Conservation (phyloP, 2,113 vertebrate species). For the Hipposideros armiger region DNA sequence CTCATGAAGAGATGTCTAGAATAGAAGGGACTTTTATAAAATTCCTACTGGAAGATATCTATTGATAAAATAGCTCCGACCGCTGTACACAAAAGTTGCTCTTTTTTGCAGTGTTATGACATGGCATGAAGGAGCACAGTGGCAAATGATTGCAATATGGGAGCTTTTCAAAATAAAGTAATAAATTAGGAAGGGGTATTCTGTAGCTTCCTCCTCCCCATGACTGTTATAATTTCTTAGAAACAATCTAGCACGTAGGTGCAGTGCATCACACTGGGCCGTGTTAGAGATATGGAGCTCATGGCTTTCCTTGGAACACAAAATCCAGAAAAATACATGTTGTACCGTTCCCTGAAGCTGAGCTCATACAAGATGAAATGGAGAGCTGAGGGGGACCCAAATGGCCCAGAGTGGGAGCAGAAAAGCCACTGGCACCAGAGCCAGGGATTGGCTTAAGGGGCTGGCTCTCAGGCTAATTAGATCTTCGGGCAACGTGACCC, state of each 20-base stretch:
- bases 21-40: slow-evolving; percentile 59
- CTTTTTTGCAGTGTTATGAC: not conserved
- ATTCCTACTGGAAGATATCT: slow-evolving; percentile 46
- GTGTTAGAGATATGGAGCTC: not conserved
- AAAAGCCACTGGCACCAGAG: slow-evolving; percentile 61
- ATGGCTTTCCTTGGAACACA: slow-evolving; percentile 11
- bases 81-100: slow-evolving; percentile 24
- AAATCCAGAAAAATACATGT: slow-evolving; percentile 66
- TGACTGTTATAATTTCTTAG: not conserved
- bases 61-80: slow-evolving; percentile 48
- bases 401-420: slow-evolving; percentile 45
- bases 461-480: slow-evolving; percentile 64
- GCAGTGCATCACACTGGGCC: not conserved
- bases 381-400: slow-evolving; percentile 51
- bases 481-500: slow-evolving; percentile 28
- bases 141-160: slow-evolving; percentile 10
- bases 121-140: not conserved
- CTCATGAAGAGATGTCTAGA: slow-evolving; percentile 24
- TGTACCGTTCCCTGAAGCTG: slow-evolving; percentile 3
- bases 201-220: not conserved
- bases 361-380: slow-evolving; percentile 56
- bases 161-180: not conserved
- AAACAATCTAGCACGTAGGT: not conserved
- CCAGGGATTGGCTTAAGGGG: slow-evolving; percentile 55
- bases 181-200: not conserved